Evolutionary conservation across 1,140 invertebrate genomes (phyloP).

Genomic region (Micrasema minimum): DNA sequence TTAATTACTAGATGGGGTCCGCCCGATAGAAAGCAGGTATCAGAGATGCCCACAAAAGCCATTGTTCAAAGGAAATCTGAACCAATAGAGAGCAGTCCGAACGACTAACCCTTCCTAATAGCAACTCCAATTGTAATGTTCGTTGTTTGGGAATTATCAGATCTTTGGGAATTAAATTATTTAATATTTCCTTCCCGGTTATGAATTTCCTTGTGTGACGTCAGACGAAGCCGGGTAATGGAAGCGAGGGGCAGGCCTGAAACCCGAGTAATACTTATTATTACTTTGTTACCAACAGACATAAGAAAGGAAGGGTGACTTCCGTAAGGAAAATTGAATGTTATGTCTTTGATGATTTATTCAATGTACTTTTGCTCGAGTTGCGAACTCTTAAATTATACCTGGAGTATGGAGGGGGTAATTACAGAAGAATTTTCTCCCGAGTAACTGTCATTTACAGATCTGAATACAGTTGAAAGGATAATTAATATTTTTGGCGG

Average conservation of each 20-base stretch:
- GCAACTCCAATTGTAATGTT: constrained; percentile 36
- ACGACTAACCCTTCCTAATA: constrained; percentile 39
- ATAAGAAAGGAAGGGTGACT: constrained; percentile 41
- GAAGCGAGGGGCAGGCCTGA: constrained; percentile 48
- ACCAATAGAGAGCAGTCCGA: constrained; percentile 17
- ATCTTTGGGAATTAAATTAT: constrained; percentile 31
- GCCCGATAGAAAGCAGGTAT: constrained; percentile 32
- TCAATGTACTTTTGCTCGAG: constrained; percentile 40
- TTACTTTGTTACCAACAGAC: constrained; percentile 48
- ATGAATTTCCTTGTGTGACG: constrained; percentile 48
- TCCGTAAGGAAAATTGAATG: constrained; percentile 47
- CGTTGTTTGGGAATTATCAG: constrained; percentile 38
- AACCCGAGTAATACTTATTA: constrained; percentile 54
- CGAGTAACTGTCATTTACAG: constrained; percentile 19
- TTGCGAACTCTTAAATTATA: constrained; percentile 40
- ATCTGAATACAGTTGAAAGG: background rate
- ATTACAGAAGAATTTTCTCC: constrained; percentile 21
- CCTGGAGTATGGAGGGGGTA: constrained; percentile 23
- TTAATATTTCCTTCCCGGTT: constrained; percentile 34
- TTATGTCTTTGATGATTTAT: constrained; percentile 54
- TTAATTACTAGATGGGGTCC: constrained; percentile 64
- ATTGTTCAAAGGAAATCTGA: constrained; percentile 4
- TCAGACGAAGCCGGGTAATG: constrained; percentile 45
- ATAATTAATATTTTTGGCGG: too few relatives aligned
- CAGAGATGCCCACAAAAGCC: constrained; percentile 13